Evolutionary conservation across 1,140 invertebrate genomes (phyloP).

Genomic region (Rhagoletis zephyria): DNA sequence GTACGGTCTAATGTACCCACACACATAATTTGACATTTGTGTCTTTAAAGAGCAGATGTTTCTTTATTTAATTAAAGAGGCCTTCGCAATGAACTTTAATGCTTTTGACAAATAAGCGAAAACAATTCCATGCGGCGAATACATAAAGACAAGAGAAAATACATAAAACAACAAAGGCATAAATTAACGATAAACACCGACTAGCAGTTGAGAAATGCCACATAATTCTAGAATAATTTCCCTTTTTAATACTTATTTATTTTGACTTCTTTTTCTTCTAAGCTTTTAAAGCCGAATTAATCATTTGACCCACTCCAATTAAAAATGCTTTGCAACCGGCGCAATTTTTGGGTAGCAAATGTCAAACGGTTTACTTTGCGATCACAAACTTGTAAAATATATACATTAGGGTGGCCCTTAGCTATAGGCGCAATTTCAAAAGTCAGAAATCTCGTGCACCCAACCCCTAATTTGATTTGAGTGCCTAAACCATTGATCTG

Average conservation of each 20-base stretch:
- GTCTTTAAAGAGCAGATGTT: neutral
- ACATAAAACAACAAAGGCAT: neutral
- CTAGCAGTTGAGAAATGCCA: neutral
- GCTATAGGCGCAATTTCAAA: too few relatives aligned
- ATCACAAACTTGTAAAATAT: neutral
- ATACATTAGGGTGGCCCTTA: neutral
- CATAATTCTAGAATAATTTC: neutral
- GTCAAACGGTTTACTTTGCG: neutral
- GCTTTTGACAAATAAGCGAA: neutral
- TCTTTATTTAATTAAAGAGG: neutral
- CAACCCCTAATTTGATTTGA: too few relatives aligned
- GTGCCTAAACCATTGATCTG: too few relatives aligned
- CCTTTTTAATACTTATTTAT: neutral
- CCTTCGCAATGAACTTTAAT: conserved; percentile 35
- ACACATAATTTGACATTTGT: neutral
- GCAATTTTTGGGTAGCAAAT: neutral
- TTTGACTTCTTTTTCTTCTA: neutral
- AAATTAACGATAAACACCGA: neutral
- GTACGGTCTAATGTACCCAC: too few relatives aligned
- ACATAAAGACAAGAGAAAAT: neutral
- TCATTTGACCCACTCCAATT: conserved; percentile 26
- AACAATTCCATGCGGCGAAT: conserved; percentile 8
- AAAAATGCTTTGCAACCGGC: neutral
- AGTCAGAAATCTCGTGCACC: too few relatives aligned
- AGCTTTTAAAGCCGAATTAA: neutral